Evolutionary conservation across 2,888 invertebrate species (phyloP).

Genomic region (Oscheius sp.): DNA sequence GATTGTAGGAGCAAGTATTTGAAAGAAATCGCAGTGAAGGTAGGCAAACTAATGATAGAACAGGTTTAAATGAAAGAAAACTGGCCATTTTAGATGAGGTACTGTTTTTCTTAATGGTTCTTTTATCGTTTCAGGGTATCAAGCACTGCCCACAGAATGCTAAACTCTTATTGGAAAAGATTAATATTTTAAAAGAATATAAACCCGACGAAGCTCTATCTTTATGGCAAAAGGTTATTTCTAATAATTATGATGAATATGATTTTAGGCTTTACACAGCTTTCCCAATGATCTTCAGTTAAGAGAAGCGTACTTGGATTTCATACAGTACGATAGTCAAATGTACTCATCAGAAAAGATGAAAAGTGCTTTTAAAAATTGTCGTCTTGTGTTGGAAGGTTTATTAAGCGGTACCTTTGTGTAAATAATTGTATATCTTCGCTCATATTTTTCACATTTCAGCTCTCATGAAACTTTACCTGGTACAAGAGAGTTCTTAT

Average conservation of each 20-base stretch:
- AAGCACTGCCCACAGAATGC: neutral
- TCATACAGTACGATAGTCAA: constrained; percentile 18
- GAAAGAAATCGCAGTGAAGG: neutral
- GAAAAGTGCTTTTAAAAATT: constrained; percentile 4
- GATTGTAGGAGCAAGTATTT: constrained; percentile 8
- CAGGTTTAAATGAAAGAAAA: constrained; percentile 22
- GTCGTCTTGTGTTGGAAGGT: neutral
- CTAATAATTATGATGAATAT: neutral
- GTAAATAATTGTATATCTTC: constrained; percentile 10
- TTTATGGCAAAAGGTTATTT: constrained; percentile 16
- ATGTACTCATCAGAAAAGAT: constrained; percentile 1
- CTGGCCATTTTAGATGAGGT: constrained; percentile 28
- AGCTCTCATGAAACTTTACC: constrained; percentile 12
- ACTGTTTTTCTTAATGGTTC: neutral
- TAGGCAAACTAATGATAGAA: neutral
- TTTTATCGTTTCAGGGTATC: constrained; percentile 5
- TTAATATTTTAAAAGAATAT: constrained; percentile 16
- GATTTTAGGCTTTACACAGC: constrained; percentile 1
- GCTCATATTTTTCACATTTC: neutral
- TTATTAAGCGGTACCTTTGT: neutral
- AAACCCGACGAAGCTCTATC: neutral
- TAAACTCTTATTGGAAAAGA: neutral
- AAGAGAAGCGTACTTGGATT: constrained; percentile 17
- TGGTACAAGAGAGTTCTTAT: constrained; percentile 25
- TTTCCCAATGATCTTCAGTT: neutral